A percentile compares a stretch with the other conserved stretches of the same genome.
phyloP scores from a whole-genome alignment of 2,113 vertebrate species.

The Seriola dumerili region DNA sequence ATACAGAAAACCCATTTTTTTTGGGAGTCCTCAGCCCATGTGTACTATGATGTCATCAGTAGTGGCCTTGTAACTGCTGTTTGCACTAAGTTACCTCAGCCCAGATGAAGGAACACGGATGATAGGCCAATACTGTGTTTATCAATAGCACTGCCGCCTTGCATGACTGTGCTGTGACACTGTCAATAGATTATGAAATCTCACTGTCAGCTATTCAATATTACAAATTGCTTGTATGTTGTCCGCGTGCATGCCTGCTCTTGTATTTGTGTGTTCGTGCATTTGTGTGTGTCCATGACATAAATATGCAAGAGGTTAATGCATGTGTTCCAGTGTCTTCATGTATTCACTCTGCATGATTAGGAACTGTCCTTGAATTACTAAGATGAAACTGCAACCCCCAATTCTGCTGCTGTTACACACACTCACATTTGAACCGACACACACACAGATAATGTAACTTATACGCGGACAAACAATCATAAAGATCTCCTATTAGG shows the following conservation, averaged over 20 bases:
- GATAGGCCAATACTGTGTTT: slow-evolving; percentile 68
- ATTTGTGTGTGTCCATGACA: slow-evolving; percentile 30
- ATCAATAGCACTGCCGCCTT: slow-evolving; percentile 72
- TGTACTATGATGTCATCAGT: slow-evolving; percentile 73
- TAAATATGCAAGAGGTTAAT: slow-evolving; percentile 80
- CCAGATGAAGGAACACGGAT: slow-evolving; percentile 45
- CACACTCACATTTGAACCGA: slow-evolving; percentile 14
- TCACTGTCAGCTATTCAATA: slow-evolving; percentile 81
- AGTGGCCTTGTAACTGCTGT: slow-evolving; percentile 58
- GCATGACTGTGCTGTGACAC: slow-evolving; percentile 71
- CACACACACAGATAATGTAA: not conserved
- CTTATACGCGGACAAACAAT: not conserved
- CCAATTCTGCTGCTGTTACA: slow-evolving; percentile 7
- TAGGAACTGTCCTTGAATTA: slow-evolving; percentile 82
- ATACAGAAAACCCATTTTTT: not conserved
- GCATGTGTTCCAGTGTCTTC: slow-evolving; percentile 73
- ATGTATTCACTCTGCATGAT: slow-evolving; percentile 79
- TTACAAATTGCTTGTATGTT: slow-evolving; percentile 78
- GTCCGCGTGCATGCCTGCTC: not conserved
- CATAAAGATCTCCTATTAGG: slow-evolving; percentile 55
- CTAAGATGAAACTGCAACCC: slow-evolving; percentile 72
- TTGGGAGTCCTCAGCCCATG: slow-evolving; percentile 1
- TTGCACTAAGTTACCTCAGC: slow-evolving; percentile 52
- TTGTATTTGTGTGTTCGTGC: slow-evolving; percentile 21
- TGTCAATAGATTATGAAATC: slow-evolving; percentile 79